Base-by-base conservation (phyloP, 1,140 invertebrate species). In the Procambarus clarkii region DNA sequence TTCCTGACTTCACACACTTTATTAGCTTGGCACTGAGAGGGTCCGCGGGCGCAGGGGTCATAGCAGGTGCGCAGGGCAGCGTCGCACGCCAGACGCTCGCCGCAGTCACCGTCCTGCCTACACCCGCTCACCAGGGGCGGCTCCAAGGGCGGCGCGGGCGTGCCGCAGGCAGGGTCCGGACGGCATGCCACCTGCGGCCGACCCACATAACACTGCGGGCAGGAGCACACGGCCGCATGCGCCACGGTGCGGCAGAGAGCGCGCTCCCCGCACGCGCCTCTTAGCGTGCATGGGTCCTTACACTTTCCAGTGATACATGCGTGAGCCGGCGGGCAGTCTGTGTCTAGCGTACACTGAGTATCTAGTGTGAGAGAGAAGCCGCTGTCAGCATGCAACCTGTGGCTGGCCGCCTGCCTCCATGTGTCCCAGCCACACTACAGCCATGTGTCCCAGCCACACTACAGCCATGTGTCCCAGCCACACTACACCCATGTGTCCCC, bases 281-380 rank as follows among this genome's bases (percentile, higher is more conserved):
- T 96, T 93, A 98, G 95, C 93, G 96, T 96, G 95, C 98, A 98
- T 92, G 97, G 98, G 95, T 98, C 97, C 94, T 97, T 96, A 95
- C 98, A 98, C 94, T 97, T 95, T 94, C 96, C 96, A 94, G 96
- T 97, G 94, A 98, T 96, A 96, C 98, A 98, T 94, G 97, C 97
- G 95, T 97, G 97, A 95, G 98, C 97, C 95, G 97, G 96, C 92
- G 97, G 96, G 95, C 98, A 98, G 95, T 98, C 97, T 95, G 96
- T 96, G 96, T 98, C 97, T 94, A 96, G 97, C 95, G 97, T 97
- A 95, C 98, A 98, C 96, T 98, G 97, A 94, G 88, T 86, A 90
- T 93, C 90, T 93, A 92, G 92, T 80, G 91, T 84, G 92, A 88
- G 89, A 90, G 91, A 92, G 91, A 83, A 86, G 89, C 58, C 64